Evolutionary conservation across 2,113 vertebrate species (phyloP), one percentile per base, ranked within the genome.

Genomic region (Xiphorhynchus elegans): DNA sequence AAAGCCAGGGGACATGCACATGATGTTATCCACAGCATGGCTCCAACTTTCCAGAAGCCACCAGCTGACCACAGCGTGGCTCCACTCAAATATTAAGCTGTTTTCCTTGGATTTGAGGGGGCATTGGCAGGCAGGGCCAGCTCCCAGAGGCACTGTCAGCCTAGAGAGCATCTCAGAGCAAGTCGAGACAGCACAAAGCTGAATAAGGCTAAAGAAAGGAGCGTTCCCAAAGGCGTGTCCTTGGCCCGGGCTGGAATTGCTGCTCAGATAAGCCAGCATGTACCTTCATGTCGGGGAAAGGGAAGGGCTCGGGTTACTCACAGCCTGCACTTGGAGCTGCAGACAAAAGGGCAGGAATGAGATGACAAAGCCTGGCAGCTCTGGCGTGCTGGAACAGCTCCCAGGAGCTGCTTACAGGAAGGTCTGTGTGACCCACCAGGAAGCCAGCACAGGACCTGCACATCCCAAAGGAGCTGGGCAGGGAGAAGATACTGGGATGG

Each of bases 281-380:
- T 98, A 63, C 73, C 85, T 96, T 95, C 97, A 97, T 85, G 98
- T 47, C 87, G 49, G 94, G 85, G 37, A 60, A 83, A 94, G 96
- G 97, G 97, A 95, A 97, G 97, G 97, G 97, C 97, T 96, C 47
- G 5, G 47, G 39, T 89, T 96, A 96, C 96, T 97, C 97, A 96
- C 87, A 70, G 33, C 4, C 88, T 33, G 69, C 47, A 68, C 64
- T 59, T 33, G 2, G 60, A 90, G 96, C 96, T 91, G 68, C 63
- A 93, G 93, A 97, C 96, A 95, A 95, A 94, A 64, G 80, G 80
- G 62, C 78, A 79, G 93, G 58, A 88, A 84, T 76, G 94, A 78
- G 96, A 50, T 68, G 81, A 96, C 92, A 82, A 73, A 96, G 95
- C 90, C 95, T 33, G 12, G 73, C 82, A 84, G 91, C 49, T 55